Base-by-base conservation (phyloP, 1,140 invertebrate genomes). In the Drosophila subobscura region DNA sequence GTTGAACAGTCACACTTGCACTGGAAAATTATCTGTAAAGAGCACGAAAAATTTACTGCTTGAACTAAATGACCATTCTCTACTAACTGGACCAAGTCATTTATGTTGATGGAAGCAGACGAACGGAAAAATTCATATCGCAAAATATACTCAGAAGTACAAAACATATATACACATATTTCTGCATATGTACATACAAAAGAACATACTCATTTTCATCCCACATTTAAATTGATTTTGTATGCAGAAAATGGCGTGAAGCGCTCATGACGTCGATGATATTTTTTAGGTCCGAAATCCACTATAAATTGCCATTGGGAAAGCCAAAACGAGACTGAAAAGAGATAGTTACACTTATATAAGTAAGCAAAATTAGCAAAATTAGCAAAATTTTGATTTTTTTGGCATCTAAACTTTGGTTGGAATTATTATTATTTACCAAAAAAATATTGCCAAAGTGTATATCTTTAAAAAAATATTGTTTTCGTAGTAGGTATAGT, bases 11-110 rank as follows among this genome's bases (percentile, higher is more conserved):
- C 10, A 37, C 10, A 37, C 4, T 12, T 37, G 10, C 33, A 37
- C 33, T 37, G 33, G 33, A 37, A 37, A 37, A 12, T 23, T 14
- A 41, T 37, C 25, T 33, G n/a, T 29, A 45, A 47, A 47, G 40
- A 64, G 57, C 65, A 57, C 67, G 76, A 61, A 78, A 78, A 59
- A 63, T 42, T 78, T 55, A 46, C 33, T 57, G 72, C 75, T 76
- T 78, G 72, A 78, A 63, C 76, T 72, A 78, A 78, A 78, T 78
- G 76, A 72, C 76, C 72, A 67, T 76, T 76, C 76, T 72, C 72
- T 76, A 76, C 76, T 75, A 78, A 76, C 76, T 78, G 76, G 76
- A 78, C 72, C 60, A 78, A 75, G 72, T 70, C 67, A 72, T 58
- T 64, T 44, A 60, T 40, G 52, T 65, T 78, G 76, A 78, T 78